Base-by-base conservation (phyloP, 1,140 invertebrate genomes). In the Halictus rubicundus region DNA sequence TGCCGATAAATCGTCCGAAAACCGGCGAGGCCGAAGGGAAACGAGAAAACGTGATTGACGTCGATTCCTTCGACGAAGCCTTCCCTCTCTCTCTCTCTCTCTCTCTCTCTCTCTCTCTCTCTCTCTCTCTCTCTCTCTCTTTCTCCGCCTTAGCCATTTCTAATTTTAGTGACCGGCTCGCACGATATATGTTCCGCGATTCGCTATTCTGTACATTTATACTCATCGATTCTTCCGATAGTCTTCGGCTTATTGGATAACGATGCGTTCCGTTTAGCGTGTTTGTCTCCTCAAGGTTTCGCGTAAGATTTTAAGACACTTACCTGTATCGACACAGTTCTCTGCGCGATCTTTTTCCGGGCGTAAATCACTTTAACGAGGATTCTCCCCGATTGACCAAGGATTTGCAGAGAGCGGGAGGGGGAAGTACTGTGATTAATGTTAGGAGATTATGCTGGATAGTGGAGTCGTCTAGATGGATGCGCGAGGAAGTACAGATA, bases 1-100 rank as follows among this genome's bases (percentile, higher is more conserved):
- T 59, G 59, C 57, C 63, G 59, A 82, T 80, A 77, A 80, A 85
- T 85, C 54, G 42, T 63, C 65, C 65, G 76, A 75, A 74, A 61
- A 63, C 32, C 46, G 61, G 49, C 27, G 23, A 46, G 49, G n/a
- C 0, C 25, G n/a, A 42, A 60, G 16, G 52, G 60, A 39, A 49
- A 59, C 32, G 49, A 37, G 61, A 46, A 66, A 46, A 52, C 46
- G 19, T 46, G 61, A 78, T 78, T 46, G 77, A 73, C 37, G 59
- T 37, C 0, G 23, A 23, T 72, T 57, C 42, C 59, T 70, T 54
- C 65, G 10, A 21, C 19, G 32, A 32, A 32, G 27, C 27, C 27
- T 32, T 1, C 4, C 27, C 4, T 4, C 27, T 60, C 49, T 25
- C 74, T 12, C 9, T 46, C 42, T 46, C 32, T 10, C 32, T 19